phyloP scores from a whole-genome alignment of 2,113 vertebrate species.

The Helogale parvula region DNA sequence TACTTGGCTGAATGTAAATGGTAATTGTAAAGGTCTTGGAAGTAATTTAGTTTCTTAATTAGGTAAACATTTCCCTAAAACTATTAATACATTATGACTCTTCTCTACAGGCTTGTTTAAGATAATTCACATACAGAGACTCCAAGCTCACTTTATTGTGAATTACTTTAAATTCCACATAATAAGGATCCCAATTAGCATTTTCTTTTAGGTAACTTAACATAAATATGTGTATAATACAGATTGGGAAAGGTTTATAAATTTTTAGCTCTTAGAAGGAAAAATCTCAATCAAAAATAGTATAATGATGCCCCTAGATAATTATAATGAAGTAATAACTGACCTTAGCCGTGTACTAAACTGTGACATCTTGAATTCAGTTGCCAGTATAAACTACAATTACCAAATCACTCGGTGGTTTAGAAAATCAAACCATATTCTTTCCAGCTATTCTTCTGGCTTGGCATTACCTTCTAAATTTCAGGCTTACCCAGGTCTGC shows the following conservation, averaged over 20 bases:
- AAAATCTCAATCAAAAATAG: constrained; percentile 68
- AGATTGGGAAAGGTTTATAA: constrained; percentile 53
- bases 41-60: constrained; percentile 49
- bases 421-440: constrained; percentile 88
- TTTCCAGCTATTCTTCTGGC: constrained; percentile 79
- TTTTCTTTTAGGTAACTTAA: constrained; percentile 33
- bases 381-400: constrained; percentile 87
- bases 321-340: constrained; percentile 84
- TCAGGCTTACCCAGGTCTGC: constrained; percentile 81
- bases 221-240: constrained; percentile 39
- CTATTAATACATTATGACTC: constrained; percentile 40
- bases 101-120: constrained; percentile 12
- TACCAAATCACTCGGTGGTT: constrained; percentile 86
- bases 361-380: constrained; percentile 86
- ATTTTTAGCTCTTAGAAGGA: constrained; percentile 54
- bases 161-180: constrained; percentile 34
- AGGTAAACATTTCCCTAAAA: background rate
- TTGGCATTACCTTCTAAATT: constrained; percentile 86
- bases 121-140: constrained; percentile 31
- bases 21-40: background rate
- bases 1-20: background rate
- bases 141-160: constrained; percentile 5
- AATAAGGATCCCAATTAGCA: constrained; percentile 50
- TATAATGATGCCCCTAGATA: constrained; percentile 71
- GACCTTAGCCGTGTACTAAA: constrained; percentile 85